Percentiles rank a stretch among this genome's conserved stretches.
Conservation (phyloP, 1,140 invertebrate genomes). For the Brachionus calyciflorus region DNA sequence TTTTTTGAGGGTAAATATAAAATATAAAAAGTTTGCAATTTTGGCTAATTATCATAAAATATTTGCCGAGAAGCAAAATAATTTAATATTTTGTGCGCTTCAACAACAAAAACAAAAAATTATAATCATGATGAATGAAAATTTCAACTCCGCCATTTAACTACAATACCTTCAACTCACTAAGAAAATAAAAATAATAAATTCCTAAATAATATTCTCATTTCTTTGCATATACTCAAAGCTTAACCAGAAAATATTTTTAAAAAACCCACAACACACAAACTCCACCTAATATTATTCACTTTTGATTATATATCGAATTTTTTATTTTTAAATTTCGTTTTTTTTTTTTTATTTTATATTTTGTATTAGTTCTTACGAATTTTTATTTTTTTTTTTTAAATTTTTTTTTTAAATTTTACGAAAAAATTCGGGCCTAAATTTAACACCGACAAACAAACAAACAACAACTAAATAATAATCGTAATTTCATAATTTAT, state of each 20-base stretch:
- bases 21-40: too few relatives aligned
- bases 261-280: neutral
- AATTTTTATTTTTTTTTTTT: too few relatives aligned
- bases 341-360: neutral
- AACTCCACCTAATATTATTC: constrained; percentile 27
- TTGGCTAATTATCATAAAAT: too few relatives aligned
- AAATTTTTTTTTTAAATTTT: too few relatives aligned
- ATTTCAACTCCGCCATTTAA: constrained; percentile 38
- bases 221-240: neutral
- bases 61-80: too few relatives aligned
- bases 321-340: neutral
- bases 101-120: neutral
- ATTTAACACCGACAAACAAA: too few relatives aligned
- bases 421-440: too few relatives aligned
- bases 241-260: too few relatives aligned
- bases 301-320: neutral
- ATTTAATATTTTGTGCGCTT: too few relatives aligned
- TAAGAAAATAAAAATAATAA: neutral
- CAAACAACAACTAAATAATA: too few relatives aligned
- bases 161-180: constrained; percentile 39
- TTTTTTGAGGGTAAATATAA: too few relatives aligned
- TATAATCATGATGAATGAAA: constrained; percentile 43
- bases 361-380: neutral
- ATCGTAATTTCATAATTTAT: too few relatives aligned
- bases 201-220: neutral